Percentiles rank a stretch among this genome's conserved stretches.
Conservation (phyloP, 2,888 invertebrate species). For the Acanthococcus lagerstroemiae region DNA sequence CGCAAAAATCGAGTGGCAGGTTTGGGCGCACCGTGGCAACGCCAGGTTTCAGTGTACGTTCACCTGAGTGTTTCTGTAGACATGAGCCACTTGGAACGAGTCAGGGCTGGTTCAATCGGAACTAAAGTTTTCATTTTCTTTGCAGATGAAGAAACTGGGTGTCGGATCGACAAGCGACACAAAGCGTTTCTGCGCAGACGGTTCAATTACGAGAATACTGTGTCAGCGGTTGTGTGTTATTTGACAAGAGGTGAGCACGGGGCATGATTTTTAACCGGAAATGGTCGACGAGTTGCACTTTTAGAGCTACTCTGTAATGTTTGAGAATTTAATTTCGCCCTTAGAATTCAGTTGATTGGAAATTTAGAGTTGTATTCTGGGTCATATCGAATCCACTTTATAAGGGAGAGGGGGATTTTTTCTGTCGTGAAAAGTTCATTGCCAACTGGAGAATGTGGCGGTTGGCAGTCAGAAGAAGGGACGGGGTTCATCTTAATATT, state of each 20-base stretch:
- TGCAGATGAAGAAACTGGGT: slow-evolving; percentile 82
- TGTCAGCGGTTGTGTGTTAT: slow-evolving; percentile 74
- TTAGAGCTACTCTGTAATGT: too few relatives aligned
- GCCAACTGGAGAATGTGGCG: too few relatives aligned
- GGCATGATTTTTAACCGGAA: neutral
- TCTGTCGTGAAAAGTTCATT: too few relatives aligned
- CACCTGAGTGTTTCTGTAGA: neutral
- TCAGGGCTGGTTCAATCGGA: too few relatives aligned
- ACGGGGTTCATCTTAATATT: too few relatives aligned
- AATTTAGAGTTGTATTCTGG: neutral
- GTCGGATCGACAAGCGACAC: slow-evolving; percentile 67
- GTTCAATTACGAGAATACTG: slow-evolving; percentile 82
- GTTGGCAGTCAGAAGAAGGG: too few relatives aligned
- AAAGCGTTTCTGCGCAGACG: slow-evolving; percentile 73
- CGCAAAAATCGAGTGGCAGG: slow-evolving; percentile 85
- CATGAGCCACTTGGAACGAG: neutral
- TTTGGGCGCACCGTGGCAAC: slow-evolving; percentile 82
- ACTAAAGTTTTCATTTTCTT: slow-evolving; percentile 33
- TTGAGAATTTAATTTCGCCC: neutral
- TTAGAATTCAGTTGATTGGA: neutral
- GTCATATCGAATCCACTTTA: neutral
- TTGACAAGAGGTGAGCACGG: slow-evolving; percentile 55
- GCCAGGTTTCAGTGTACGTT: slow-evolving; percentile 73
- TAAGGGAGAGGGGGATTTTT: too few relatives aligned
- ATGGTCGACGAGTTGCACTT: neutral